Evolutionary conservation across 2,113 vertebrate species (phyloP).

Genomic region (Harpagus bidentatus): DNA sequence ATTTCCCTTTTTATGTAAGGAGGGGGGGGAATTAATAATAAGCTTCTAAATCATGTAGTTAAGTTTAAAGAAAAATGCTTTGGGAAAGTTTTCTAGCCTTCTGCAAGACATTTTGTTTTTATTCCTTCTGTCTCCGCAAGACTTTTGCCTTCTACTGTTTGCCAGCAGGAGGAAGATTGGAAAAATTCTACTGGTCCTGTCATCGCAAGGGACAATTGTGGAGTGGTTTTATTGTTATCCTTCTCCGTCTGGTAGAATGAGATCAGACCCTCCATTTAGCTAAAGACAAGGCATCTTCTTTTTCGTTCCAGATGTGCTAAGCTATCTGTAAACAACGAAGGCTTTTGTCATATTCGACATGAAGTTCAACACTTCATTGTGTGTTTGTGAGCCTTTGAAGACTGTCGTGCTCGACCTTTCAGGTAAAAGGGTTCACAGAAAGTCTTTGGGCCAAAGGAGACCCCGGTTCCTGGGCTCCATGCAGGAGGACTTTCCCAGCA

Average conservation of each 20-base stretch:
- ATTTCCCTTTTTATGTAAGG: constrained; percentile 36
- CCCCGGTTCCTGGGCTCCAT: neutral
- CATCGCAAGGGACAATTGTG: neutral
- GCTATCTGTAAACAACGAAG: neutral
- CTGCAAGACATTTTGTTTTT: constrained; percentile 17
- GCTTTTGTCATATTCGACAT: neutral
- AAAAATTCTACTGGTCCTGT: constrained; percentile 18
- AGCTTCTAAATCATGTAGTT: constrained; percentile 41
- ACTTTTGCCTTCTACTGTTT: constrained; percentile 23
- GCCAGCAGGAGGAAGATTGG: neutral
- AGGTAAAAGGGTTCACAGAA: neutral
- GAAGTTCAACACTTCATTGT: neutral
- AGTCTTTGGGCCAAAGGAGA: neutral
- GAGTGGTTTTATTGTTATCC: constrained; percentile 13
- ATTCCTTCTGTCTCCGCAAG: constrained; percentile 26
- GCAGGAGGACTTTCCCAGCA: neutral
- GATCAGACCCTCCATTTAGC: constrained; percentile 11
- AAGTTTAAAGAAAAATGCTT: constrained; percentile 36
- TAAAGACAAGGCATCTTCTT: neutral
- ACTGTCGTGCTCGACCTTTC: neutral
- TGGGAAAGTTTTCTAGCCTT: constrained; percentile 42
- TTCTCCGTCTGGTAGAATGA: neutral
- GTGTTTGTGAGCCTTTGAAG: neutral
- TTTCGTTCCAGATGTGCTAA: neutral
- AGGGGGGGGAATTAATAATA: neutral